Conservation (phyloP, 1,140 invertebrate species). For the Matsumurasca onukii region DNA sequence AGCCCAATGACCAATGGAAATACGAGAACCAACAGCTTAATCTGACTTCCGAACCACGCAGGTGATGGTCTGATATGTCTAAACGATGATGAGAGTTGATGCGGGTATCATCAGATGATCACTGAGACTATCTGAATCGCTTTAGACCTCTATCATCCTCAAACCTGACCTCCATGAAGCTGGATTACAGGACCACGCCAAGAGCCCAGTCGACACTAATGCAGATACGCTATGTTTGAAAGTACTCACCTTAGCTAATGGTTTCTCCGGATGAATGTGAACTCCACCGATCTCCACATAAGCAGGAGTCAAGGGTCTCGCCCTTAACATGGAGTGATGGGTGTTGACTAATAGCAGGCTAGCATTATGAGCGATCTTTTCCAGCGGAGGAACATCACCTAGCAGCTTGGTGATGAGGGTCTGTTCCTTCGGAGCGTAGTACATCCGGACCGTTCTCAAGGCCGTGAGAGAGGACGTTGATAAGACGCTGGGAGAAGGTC, state of each 20-base stretch:
- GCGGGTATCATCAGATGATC: no score
- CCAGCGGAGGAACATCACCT: constrained; percentile 34
- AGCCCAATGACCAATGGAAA: no score
- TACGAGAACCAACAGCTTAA: no score
- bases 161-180: no score
- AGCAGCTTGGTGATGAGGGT: constrained; percentile 36
- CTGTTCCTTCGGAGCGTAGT: not conserved
- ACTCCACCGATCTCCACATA: constrained; percentile 66
- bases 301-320: constrained; percentile 55
- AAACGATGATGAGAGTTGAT: no score
- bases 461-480: constrained; percentile 4
- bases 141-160: no score
- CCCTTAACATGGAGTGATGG: not conserved
- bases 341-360: constrained; percentile 37
- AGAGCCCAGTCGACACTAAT: no score
- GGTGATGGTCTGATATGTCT: no score
- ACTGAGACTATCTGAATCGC: no score
- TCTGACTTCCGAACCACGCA: no score
- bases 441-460: not conserved
- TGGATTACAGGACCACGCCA: no score
- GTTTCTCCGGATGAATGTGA: constrained; percentile 26
- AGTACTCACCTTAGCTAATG: constrained; percentile 11
- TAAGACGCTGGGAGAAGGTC: constrained; percentile 28
- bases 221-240: no score
- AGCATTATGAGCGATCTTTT: constrained; percentile 33